phyloP scores from a whole-genome alignment of 2,797 vertebrate species.

The Pristis pectinata region DNA sequence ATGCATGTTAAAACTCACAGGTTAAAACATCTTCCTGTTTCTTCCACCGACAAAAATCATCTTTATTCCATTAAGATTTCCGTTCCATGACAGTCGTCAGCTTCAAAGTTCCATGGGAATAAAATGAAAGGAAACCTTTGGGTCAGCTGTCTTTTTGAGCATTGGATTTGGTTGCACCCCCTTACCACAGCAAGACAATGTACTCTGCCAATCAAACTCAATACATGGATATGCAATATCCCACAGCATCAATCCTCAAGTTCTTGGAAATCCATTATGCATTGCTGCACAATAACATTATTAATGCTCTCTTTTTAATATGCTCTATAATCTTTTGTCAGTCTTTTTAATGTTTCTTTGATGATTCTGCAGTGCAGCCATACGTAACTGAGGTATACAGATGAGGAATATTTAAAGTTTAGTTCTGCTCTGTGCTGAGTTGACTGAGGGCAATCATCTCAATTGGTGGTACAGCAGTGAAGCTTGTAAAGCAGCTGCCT shows the following conservation, averaged over 20 bases:
- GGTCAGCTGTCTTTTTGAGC: background rate
- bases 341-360: background rate
- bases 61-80: background rate
- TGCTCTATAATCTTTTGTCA: background rate
- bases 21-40: background rate
- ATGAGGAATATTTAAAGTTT: background rate
- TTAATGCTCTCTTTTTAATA: background rate
- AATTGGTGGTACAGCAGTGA: too few species aligned
- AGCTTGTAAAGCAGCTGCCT: too few species aligned
- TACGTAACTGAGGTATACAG: background rate
- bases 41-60: background rate
- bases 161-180: background rate
- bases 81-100: background rate
- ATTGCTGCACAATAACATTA: background rate
- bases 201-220: background rate
- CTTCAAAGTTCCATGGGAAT: background rate
- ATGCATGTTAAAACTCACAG: background rate
- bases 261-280: background rate
- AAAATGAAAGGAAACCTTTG: background rate
- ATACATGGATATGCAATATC: background rate
- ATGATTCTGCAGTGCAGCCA: background rate
- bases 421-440: background rate
- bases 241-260: background rate
- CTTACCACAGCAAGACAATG: background rate
- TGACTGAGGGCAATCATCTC: background rate